Base-by-base conservation (phyloP, 2,113 vertebrate species). In the Osmerus eperlanus region DNA sequence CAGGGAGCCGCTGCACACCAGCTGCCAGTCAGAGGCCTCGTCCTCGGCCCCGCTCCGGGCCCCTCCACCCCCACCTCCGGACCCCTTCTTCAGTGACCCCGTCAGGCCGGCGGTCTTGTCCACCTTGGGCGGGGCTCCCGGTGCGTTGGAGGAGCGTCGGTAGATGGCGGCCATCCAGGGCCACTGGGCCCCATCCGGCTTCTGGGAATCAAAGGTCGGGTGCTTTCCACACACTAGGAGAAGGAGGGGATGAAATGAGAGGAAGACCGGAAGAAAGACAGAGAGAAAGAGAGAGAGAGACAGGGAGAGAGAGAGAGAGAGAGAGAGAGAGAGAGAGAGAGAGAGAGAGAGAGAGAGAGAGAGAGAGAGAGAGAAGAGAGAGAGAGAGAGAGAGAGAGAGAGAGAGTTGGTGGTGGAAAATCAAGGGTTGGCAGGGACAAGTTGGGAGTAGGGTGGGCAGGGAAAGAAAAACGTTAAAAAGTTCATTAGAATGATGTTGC, bases 161-260 rank as follows among this genome's bases (percentile, higher is more conserved):
- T 99, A 99, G 84, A 99, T 92, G 82, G 97, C 97, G 0, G 93
- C 95, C 68, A 98, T 95, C 97, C 97, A 99, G 0, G 96, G 95
- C 97, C 97, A 99, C 76, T 92, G 92, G 15, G 77, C 84, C 62
- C 94, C 92, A 15, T 80, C 86, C 1, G 90, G 84, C 88, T 92
- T 95, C 71, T 91, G 88, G 18, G 91, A 75, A 72, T 94, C 92
- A 83, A 91, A 83, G 77, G 93, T 94, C 47, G 93, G 92, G 59
- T 94, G 88, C 89, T 97, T 98, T 75, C 97, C 97, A 88, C 97
- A 98, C 79, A 98, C 97, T 99, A 69, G 18, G 63, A 87, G 2
- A 79, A 87, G 54, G 77, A 73, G 77, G 72, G 77, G 74, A 84
- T 47, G 78, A 47, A 60, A 81, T 65, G 80, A 80, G 73, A 88